Percentiles rank a stretch among this genome's conserved stretches.
Conservation (phyloP, 2,888 invertebrate species). For the Lordiphosa fenestrarum region DNA sequence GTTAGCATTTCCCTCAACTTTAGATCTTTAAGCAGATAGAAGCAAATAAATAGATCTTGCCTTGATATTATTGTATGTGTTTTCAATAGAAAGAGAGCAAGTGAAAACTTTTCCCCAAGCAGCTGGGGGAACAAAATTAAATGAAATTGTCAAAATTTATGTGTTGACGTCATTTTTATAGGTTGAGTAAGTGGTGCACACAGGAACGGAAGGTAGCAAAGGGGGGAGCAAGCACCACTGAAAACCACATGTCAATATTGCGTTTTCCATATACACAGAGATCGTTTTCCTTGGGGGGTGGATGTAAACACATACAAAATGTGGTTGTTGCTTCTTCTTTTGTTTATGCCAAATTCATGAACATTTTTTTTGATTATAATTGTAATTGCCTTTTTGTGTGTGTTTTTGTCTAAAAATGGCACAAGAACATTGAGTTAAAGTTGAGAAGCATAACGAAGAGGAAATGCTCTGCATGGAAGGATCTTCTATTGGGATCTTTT, state of each 20-base stretch:
- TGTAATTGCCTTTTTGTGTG: constrained; percentile 35
- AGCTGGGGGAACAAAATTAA: constrained; percentile 20
- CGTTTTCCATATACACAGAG: constrained; percentile 50
- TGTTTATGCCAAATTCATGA: constrained; percentile 65
- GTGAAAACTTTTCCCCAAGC: constrained; percentile 1
- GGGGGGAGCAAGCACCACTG: neutral
- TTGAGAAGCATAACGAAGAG: constrained; percentile 22
- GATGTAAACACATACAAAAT: constrained; percentile 21
- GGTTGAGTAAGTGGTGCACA: neutral
- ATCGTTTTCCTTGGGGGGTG: constrained; percentile 19
- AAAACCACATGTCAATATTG: constrained; percentile 70
- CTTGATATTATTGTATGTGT: constrained; percentile 43
- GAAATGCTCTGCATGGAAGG: constrained; percentile 14
- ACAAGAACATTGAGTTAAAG: constrained; percentile 7
- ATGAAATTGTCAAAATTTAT: constrained; percentile 67
- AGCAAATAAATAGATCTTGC: constrained; percentile 39
- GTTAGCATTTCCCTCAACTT: constrained; percentile 19
- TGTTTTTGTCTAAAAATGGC: constrained; percentile 17
- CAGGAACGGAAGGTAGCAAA: neutral
- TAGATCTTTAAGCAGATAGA: constrained; percentile 3
- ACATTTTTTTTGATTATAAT: constrained; percentile 50
- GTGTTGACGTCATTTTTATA: constrained; percentile 64
- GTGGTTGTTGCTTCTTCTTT: constrained; percentile 46
- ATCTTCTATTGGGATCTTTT: too few species aligned
- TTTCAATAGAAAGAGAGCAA: constrained; percentile 46